Base-by-base conservation (phyloP, 2,888 invertebrate genomes). In the Chrysolina oricalcia region DNA sequence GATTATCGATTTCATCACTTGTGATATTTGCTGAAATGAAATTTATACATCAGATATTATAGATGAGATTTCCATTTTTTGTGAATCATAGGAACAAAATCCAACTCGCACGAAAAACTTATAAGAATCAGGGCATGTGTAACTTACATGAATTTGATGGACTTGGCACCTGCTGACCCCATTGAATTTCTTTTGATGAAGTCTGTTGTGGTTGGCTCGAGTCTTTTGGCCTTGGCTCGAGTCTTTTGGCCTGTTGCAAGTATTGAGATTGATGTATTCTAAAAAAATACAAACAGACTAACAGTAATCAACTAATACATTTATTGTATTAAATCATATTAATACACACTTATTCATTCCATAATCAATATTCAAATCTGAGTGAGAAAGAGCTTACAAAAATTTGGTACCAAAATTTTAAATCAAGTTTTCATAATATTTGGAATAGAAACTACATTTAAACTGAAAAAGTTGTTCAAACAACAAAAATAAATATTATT, bases 1-100 rank as follows among this genome's bases (percentile, higher is more conserved):
- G 27, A 59, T 59, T 21, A 23, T 59, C 19, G 21, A 59, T 59
- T 21, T 53, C 53, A 21, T 59, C 59, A 59, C 21, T 17, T 21
- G 59, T 17, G 27, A 27, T 19, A 59, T 21, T 59, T 19, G 59
- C 59, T 59, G 59, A 59, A 59, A 59, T 15, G 59, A 59, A 59
- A 59, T 59, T 59, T 8, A 59, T 23, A 59, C 5, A 59, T 59
- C 43, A 43, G 43, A 43, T 43, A 43, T 43, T 43, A 43, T 43
- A 43, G 43, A 43, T 43, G 6, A 13, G 11, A 43, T 43, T 43
- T 43, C 43, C 13, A 4, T 13, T 13, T 43, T 43, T 43, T 43
- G 9, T 27, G 27, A 27, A 27, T 27, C 27, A 27, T 27, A 27
- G 27, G 27, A 27, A 27, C 27, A 27, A 27, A 27, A 27, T 27